These are phyloP conservation scores for Bemisia tabaci DNA, from an alignment of 1,140 invertebrate species.

Conservation along the genomic window DNA sequence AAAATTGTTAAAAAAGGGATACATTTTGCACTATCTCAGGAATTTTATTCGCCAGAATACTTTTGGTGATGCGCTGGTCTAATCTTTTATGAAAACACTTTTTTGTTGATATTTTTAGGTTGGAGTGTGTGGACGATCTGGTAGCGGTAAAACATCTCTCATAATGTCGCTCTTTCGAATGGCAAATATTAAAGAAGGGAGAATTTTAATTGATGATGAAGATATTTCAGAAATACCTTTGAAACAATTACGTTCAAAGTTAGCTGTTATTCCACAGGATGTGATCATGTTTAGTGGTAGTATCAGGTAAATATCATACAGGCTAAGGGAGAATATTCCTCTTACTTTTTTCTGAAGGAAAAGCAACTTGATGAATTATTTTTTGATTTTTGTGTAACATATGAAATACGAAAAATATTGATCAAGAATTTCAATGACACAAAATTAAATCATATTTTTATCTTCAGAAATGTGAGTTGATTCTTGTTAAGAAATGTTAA, in stretches of 20 bases:
- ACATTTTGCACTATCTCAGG: not conserved
- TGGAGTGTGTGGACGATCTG: constrained; percentile 63
- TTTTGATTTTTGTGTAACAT: too few species aligned
- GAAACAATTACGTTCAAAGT: constrained; percentile 44
- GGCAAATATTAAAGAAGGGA: constrained; percentile 44
- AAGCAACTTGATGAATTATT: too few species aligned
- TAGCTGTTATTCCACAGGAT: constrained; percentile 49
- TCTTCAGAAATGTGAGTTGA: too few species aligned
- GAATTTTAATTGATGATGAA: constrained; percentile 50
- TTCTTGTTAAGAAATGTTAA: too few species aligned
- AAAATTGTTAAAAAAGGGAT: not conserved
- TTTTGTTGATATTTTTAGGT: constrained; percentile 35
- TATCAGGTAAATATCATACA: constrained; percentile 32
- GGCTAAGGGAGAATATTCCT: constrained; percentile 3
- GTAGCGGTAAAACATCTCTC: constrained; percentile 64
- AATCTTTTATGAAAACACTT: constrained; percentile 9
- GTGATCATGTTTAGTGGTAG: constrained; percentile 43
- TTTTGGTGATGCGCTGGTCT: too few species aligned
- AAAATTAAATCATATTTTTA: too few species aligned
- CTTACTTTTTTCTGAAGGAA: not conserved
- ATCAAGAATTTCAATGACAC: too few species aligned
- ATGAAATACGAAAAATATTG: too few species aligned
- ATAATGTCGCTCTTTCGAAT: constrained; percentile 53
- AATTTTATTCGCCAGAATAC: too few species aligned
- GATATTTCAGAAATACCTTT: constrained; percentile 51